A percentile compares a stretch with the other conserved stretches of the same genome.
phyloP scores from a whole-genome alignment of 64 coral and sea anemone genomes.

The Orbicella faveolata region DNA sequence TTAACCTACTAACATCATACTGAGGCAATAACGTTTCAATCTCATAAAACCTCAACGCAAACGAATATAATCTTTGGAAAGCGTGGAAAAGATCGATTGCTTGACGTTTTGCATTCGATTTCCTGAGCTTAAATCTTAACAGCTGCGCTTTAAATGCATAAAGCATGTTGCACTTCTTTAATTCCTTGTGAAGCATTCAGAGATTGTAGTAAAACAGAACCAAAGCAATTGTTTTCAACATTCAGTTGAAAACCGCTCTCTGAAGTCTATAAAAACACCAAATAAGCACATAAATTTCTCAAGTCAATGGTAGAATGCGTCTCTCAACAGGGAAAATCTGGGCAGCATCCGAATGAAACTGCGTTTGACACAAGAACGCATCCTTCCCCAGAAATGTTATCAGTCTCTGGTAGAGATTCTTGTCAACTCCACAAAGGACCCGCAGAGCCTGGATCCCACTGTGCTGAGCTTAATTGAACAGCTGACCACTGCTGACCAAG shows the following conservation, averaged over 20 bases:
- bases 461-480: conserved; percentile 76
- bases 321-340: conserved; percentile 71
- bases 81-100: too few relatives aligned
- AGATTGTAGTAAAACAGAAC: too few relatives aligned
- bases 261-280: neutral
- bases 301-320: neutral
- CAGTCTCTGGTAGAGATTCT: conserved; percentile 71
- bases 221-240: too few relatives aligned
- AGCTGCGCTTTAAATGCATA: too few relatives aligned
- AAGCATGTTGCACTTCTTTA: too few relatives aligned
- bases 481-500: conserved; percentile 67
- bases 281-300: neutral
- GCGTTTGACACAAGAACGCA: conserved; percentile 73
- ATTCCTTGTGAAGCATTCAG: too few relatives aligned
- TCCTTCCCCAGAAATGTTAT: conserved; percentile 77
- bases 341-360: conserved; percentile 93
- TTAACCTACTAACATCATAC: too few relatives aligned
- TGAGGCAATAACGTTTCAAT: too few relatives aligned
- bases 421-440: conserved; percentile 49
- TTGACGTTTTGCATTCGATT: too few relatives aligned
- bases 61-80: too few relatives aligned
- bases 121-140: too few relatives aligned
- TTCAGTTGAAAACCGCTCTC: neutral
- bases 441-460: neutral
- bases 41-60: too few relatives aligned